A percentile compares a stretch with the other conserved stretches of the same genome.
These are phyloP conservation scores for Zapus hudsonius DNA, from an alignment of 2,113 vertebrate species.

Conservation along the genomic window DNA sequence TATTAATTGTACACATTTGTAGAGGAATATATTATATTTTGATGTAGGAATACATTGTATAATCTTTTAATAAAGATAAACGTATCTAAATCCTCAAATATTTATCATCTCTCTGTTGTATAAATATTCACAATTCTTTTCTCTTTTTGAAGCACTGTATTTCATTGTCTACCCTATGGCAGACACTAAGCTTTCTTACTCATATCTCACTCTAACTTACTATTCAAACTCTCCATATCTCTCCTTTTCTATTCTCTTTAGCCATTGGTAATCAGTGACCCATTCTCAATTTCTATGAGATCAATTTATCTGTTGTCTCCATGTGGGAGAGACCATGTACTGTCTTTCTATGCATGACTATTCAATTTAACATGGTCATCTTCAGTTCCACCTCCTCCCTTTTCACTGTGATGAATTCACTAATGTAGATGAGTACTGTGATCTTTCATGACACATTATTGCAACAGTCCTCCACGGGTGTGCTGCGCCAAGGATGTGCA, in stretches of 20 bases:
- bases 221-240: not conserved
- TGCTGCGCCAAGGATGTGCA: too few relatives aligned
- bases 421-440: not conserved
- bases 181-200: not conserved
- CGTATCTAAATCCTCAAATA: not conserved
- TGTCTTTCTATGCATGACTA: too few relatives aligned
- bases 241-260: not conserved
- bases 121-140: not conserved
- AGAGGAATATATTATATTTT: not conserved
- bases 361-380: not conserved
- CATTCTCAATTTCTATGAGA: not conserved
- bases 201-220: not conserved
- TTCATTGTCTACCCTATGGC: not conserved
- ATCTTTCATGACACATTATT: not conserved
- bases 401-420: not conserved
- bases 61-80: not conserved
- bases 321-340: rapidly evolving
- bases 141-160: not conserved
- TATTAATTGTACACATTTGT: not conserved
- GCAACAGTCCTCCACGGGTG: too few relatives aligned
- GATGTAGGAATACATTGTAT: not conserved
- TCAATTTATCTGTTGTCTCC: not conserved
- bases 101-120: not conserved
- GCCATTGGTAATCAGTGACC: not conserved
- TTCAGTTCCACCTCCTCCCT: not conserved